Conservation (phyloP, 2,888 invertebrate species). For the Lamellibrachia columna region DNA sequence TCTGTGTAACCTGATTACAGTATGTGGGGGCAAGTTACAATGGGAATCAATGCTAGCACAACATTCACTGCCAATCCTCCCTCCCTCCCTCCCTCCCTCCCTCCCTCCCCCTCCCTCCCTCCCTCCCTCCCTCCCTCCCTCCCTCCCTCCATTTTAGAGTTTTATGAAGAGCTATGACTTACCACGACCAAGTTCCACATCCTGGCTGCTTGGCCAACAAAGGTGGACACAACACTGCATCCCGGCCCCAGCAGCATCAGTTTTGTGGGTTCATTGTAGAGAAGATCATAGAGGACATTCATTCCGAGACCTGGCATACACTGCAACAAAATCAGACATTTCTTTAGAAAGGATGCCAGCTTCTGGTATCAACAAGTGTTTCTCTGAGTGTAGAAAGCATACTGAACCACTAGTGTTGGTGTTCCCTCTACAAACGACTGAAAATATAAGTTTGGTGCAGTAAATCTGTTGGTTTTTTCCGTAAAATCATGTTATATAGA, state of each 20-base stretch:
- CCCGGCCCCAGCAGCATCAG: slow-evolving; percentile 77
- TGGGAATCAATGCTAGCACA: not conserved
- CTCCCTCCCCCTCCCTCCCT: not conserved
- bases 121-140: not conserved
- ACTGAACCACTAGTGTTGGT: no score
- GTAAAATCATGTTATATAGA: no score
- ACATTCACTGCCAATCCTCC: not conserved
- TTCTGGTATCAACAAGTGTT: no score
- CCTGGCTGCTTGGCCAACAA: slow-evolving; percentile 98
- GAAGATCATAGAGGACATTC: slow-evolving; percentile 96
- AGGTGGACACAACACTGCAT: slow-evolving; percentile 98
- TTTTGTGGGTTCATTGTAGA: slow-evolving; percentile 87
- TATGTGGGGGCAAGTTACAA: not conserved
- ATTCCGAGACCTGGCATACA: slow-evolving; percentile 98
- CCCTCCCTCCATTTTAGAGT: not conserved
- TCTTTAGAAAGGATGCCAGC: not conserved
- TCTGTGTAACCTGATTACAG: not conserved
- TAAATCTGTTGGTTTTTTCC: no score
- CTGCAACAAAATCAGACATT: slow-evolving; percentile 70
- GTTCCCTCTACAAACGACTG: no score
- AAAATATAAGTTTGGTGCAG: no score
- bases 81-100: not conserved
- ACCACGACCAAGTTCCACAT: slow-evolving; percentile 99
- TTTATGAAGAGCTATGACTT: slow-evolving; percentile 67
- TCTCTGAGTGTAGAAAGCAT: no score